phyloP scores from a whole-genome alignment of 2,888 invertebrate genomes.

The Sicus ferrugineus region DNA sequence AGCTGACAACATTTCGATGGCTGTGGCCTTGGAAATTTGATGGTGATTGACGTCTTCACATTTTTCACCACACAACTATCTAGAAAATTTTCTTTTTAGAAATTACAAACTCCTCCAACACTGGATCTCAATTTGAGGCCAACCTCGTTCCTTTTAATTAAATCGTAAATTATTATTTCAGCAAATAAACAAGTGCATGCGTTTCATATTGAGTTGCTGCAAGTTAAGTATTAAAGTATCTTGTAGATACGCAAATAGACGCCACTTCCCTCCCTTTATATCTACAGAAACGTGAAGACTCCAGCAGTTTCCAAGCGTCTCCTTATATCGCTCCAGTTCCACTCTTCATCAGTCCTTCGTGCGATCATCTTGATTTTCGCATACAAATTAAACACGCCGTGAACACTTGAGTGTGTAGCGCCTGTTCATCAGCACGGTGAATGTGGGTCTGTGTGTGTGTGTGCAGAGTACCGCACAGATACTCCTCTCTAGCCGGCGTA shows the following conservation, averaged over 20 bases:
- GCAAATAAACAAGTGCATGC: not conserved
- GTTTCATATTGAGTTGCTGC: not conserved
- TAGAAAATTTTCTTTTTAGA: too few species aligned
- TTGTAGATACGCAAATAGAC: not conserved
- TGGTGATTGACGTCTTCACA: too few species aligned
- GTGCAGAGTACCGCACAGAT: too few species aligned
- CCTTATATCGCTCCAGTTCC: not conserved
- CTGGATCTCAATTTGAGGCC: too few species aligned
- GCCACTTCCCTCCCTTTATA: not conserved
- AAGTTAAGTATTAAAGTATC: not conserved
- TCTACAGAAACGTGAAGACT: not conserved
- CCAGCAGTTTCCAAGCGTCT: not conserved
- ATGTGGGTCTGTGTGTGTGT: not conserved
- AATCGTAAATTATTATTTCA: conserved; percentile 7
- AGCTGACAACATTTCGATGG: too few species aligned
- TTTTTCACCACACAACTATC: too few species aligned
- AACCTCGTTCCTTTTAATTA: conserved; percentile 15
- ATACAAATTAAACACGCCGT: conserved; percentile 28
- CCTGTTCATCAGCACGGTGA: conserved; percentile 18
- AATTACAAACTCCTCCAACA: too few species aligned
- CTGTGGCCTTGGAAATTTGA: too few species aligned
- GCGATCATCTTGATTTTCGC: conserved; percentile 21
- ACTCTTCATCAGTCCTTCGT: not conserved
- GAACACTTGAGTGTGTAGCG: conserved; percentile 20
- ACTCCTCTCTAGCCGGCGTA: not conserved